phyloP scores from a whole-genome alignment of 2,797 vertebrate species.

The Pseudomugil gertrudae region DNA sequence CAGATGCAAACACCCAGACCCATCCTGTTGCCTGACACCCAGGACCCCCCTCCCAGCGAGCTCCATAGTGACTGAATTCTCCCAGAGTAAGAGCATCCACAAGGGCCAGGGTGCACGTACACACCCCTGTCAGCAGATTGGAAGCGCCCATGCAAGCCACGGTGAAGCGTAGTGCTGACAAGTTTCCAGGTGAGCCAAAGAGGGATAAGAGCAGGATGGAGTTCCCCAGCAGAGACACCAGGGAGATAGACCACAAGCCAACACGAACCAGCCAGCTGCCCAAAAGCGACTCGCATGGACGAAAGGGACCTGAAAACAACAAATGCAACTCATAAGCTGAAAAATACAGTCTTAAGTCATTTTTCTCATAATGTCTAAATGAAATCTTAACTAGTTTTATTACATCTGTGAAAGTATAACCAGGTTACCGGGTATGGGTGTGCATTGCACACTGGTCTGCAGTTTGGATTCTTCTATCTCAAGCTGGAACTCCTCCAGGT shows the following conservation, averaged over 20 bases:
- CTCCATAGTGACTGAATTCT: constrained; percentile 87
- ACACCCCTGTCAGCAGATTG: constrained; percentile 89
- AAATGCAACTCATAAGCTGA: constrained; percentile 34
- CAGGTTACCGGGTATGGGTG: constrained; percentile 88
- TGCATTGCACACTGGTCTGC: constrained; percentile 90
- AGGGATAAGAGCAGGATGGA: constrained; percentile 88
- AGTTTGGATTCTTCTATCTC: constrained; percentile 90
- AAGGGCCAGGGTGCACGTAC: constrained; percentile 87
- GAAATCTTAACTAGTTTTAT: too few relatives aligned
- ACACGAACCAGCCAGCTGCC: constrained; percentile 95
- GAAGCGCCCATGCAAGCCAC: constrained; percentile 90
- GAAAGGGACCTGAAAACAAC: constrained; percentile 88
- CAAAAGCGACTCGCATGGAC: constrained; percentile 92
- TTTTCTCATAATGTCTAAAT: not conserved
- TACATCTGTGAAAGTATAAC: not conserved
- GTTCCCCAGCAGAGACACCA: constrained; percentile 89
- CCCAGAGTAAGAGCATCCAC: constrained; percentile 90
- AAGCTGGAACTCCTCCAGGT: constrained; percentile 90
- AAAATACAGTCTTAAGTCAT: not conserved
- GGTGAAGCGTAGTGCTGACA: constrained; percentile 91
- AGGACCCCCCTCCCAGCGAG: constrained; percentile 88
- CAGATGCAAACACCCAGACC: constrained; percentile 90
- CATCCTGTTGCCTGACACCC: constrained; percentile 92
- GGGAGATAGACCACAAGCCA: constrained; percentile 89
- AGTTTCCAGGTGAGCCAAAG: constrained; percentile 84